Evolutionary conservation across 1,140 invertebrate species (phyloP).

Genomic region (Lepidotrigona ventralis): DNA sequence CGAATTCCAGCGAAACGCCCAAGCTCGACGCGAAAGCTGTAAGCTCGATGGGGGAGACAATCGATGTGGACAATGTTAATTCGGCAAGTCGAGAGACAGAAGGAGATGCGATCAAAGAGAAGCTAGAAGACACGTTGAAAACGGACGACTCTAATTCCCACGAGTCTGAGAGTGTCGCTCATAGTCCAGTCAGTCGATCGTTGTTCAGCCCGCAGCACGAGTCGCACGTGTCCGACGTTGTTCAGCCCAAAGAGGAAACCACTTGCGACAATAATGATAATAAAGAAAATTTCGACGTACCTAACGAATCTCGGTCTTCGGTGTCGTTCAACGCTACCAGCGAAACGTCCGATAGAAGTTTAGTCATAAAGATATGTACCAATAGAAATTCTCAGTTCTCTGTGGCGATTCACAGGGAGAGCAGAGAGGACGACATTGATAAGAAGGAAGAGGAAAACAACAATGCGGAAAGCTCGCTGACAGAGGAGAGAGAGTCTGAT

Average conservation of each 20-base stretch:
- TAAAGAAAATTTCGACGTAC: constrained; percentile 35
- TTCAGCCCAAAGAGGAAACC: constrained; percentile 44
- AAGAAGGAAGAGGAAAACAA: constrained; percentile 75
- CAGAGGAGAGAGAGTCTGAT: constrained; percentile 63
- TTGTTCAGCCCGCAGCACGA: constrained; percentile 67
- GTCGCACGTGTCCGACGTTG: constrained; percentile 27
- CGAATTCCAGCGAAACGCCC: not conserved
- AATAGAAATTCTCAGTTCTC: constrained; percentile 77
- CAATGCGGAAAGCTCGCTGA: constrained; percentile 66
- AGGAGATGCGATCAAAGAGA: constrained; percentile 1
- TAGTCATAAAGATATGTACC: constrained; percentile 78
- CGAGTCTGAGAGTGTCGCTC: constrained; percentile 54
- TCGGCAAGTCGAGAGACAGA: constrained; percentile 11
- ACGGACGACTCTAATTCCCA: constrained; percentile 39
- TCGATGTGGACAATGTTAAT: constrained; percentile 35
- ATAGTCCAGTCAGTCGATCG: constrained; percentile 55
- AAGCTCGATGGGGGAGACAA: not conserved
- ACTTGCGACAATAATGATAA: constrained; percentile 23
- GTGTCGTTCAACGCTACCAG: constrained; percentile 66
- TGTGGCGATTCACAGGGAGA: constrained; percentile 62
- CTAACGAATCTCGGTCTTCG: constrained; percentile 62
- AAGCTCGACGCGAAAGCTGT: constrained; percentile 16
- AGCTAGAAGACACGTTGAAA: constrained; percentile 16
- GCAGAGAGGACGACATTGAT: constrained; percentile 45
- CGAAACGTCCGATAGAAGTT: constrained; percentile 72